Conservation (phyloP, 2,888 invertebrate species). For the Nephrocerus scutellatus region DNA sequence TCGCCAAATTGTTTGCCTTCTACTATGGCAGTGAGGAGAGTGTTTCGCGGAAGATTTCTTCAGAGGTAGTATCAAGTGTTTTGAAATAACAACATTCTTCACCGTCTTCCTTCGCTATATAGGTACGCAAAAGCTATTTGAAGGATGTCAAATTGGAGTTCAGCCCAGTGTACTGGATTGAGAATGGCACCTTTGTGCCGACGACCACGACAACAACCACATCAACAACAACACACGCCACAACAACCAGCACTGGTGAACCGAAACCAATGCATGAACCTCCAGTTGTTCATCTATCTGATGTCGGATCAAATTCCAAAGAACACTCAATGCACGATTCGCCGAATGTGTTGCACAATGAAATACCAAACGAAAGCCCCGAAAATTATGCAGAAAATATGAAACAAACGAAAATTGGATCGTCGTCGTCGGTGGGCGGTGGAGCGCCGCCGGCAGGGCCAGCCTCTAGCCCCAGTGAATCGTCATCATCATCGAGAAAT, state of each 20-base stretch:
- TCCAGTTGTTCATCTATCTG: constrained; percentile 41
- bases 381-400: constrained; percentile 37
- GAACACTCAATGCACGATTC: constrained; percentile 36
- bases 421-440: constrained; percentile 30
- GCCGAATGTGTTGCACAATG: constrained; percentile 30
- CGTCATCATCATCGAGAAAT: too few species aligned
- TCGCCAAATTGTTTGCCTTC: constrained; percentile 60
- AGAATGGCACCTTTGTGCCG: constrained; percentile 69
- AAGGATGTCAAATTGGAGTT: constrained; percentile 63
- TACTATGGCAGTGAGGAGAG: constrained; percentile 42
- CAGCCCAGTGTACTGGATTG: constrained; percentile 69
- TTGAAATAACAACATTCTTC: background rate
- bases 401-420: constrained; percentile 29
- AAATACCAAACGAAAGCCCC: constrained; percentile 36
- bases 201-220: constrained; percentile 60
- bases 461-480: constrained; percentile 8
- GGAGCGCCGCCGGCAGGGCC: constrained; percentile 14
- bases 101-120: constrained; percentile 1
- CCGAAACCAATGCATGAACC: constrained; percentile 47
- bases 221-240: constrained; percentile 52
- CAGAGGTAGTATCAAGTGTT: constrained; percentile 32
- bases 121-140: constrained; percentile 56
- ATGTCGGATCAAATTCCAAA: constrained; percentile 36
- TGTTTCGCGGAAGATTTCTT: constrained; percentile 40
- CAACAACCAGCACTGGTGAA: constrained; percentile 51